A percentile compares a stretch with the other conserved stretches of the same genome.
Evolutionary conservation across 2,888 invertebrate species (phyloP).

Genomic region (Caenorhabditis sulstoni): DNA sequence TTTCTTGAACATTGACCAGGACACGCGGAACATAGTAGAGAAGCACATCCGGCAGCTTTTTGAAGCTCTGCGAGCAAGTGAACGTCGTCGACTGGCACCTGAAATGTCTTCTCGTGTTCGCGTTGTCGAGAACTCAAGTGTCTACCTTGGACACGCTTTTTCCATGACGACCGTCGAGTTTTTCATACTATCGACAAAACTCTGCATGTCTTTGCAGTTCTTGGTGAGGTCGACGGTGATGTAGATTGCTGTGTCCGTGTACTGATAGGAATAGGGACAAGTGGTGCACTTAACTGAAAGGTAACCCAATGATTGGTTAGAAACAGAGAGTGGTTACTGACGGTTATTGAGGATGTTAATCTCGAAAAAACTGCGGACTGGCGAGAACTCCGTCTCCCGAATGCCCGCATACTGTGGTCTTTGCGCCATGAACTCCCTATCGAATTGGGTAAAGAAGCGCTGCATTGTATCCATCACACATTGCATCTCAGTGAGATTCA

Average conservation of each 20-base stretch:
- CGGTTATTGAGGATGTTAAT: slow-evolving; percentile 5
- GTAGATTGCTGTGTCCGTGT: slow-evolving; percentile 22
- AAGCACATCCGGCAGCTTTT: slow-evolving; percentile 27
- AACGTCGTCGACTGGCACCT: neutral
- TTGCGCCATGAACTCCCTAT: slow-evolving; percentile 14
- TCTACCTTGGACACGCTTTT: too few relatives aligned
- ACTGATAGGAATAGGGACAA: neutral
- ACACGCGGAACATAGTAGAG: slow-evolving; percentile 40
- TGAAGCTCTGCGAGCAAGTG: neutral
- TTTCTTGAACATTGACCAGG: too few relatives aligned
- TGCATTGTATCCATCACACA: slow-evolving; percentile 48
- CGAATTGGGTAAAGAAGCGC: slow-evolving; percentile 33
- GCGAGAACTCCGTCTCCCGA: neutral
- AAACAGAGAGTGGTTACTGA: neutral
- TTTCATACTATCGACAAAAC: neutral
- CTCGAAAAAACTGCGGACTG: slow-evolving; percentile 27
- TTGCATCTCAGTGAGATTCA: slow-evolving; percentile 17
- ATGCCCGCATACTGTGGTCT: neutral
- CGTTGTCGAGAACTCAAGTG: too few relatives aligned
- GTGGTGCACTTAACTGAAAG: slow-evolving; percentile 18
- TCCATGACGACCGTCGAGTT: too few relatives aligned
- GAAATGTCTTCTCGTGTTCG: neutral
- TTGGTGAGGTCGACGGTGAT: slow-evolving; percentile 9
- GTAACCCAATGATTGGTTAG: neutral
- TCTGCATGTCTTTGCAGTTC: slow-evolving; percentile 22